These are phyloP conservation scores for Propsilocerus akamusi DNA, from an alignment of 1,140 invertebrate genomes.

Conservation along the genomic window DNA sequence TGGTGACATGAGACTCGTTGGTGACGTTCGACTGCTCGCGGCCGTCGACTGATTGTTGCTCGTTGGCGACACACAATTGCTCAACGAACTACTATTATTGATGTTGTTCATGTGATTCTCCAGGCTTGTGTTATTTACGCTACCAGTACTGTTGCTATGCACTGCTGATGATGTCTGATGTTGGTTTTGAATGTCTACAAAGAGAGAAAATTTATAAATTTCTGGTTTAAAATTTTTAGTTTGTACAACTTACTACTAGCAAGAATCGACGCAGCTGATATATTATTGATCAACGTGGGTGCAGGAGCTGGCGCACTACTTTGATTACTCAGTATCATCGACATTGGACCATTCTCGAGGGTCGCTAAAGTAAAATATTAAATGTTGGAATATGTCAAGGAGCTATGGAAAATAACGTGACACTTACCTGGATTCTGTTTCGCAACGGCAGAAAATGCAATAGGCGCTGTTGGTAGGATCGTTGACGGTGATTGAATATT, in stretches of 20 bases:
- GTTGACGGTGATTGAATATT: slow-evolving; percentile 22
- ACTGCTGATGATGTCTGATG: background rate
- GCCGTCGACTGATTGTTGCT: slow-evolving; percentile 14
- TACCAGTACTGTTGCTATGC: slow-evolving; percentile 6
- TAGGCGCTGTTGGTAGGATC: slow-evolving; percentile 21
- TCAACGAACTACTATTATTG: slow-evolving; percentile 5
- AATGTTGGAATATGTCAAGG: background rate
- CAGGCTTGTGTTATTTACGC: slow-evolving; percentile 5
- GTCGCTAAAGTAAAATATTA: slow-evolving; percentile 13
- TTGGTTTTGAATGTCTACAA: slow-evolving; percentile 1
- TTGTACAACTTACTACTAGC: background rate
- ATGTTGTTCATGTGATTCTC: slow-evolving; percentile 6
- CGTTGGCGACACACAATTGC: slow-evolving; percentile 7
- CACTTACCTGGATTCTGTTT: slow-evolving; percentile 25
- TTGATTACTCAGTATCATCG: slow-evolving; percentile 10
- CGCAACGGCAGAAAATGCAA: slow-evolving; percentile 25
- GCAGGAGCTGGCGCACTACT: background rate
- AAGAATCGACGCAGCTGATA: background rate
- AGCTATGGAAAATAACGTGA: background rate
- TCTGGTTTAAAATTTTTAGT: background rate
- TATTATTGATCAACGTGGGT: background rate
- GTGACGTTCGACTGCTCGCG: slow-evolving; percentile 15
- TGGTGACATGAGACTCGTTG: slow-evolving; percentile 11
- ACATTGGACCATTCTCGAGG: slow-evolving; percentile 19
- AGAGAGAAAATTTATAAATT: background rate